Evolutionary conservation across 2,888 invertebrate genomes (phyloP), one percentile per base, ranked within the genome.

Genomic region (Lithophane socia): DNA sequence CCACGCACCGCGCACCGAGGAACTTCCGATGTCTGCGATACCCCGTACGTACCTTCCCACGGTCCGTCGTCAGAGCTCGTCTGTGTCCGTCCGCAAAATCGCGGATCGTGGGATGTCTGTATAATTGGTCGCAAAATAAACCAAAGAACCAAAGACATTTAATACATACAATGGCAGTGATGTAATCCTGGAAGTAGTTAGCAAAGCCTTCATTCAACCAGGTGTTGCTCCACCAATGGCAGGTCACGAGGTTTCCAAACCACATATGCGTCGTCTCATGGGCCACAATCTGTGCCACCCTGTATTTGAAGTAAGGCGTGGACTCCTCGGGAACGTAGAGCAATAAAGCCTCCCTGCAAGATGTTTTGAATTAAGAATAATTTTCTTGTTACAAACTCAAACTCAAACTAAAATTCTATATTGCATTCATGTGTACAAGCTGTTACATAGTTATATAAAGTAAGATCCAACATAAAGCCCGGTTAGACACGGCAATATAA

Each of bases 201-300:
- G 98, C 98, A 77, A 98, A 98, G 0, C 97, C 98, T 92, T 98
- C 98, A 86, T 97, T 98, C 0, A 98, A 92, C 98, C 98, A 98
- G 0, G 98, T 97, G 86, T 97, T 97, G 79, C 97, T 97, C 98
- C 98, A 98, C 98, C 98, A 98, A 80, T 97, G 97, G 74, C 98
- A 97, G 0, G 98, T 98, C 5, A 98, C 97, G 56, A 98, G 95
- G 91, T 98, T 97, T 2, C 98, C 98, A 86, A 98, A 98, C 98
- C 98, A 98, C 97, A 98, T 98, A 91, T 99, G 99, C 0, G 98
- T 97, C 67, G 98, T 96, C 92, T 99, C 99, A 90, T 99, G 99
- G 0, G 98, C 97, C 3, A 98, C 90, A 0, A 97, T 97, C 21
- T 97, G 95, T 0, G 97, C 97, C 0, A 97, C 96, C 63, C 96